Base-by-base conservation (phyloP, 2,797 vertebrate genomes). In the Numenius phaeopus region DNA sequence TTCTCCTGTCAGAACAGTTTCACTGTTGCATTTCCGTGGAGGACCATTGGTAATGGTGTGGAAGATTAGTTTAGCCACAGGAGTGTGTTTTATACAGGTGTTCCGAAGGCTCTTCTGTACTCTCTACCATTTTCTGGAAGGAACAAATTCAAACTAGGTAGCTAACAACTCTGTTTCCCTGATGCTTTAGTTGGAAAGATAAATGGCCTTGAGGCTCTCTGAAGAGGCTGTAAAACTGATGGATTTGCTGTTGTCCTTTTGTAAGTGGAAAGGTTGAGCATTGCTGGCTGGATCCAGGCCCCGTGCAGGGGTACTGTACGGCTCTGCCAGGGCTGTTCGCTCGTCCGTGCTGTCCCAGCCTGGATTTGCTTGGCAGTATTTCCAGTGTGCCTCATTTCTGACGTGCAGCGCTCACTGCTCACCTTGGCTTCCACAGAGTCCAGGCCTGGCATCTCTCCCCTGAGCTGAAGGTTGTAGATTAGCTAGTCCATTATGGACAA, bases 81-180 rank as follows among this genome's bases (percentile, higher is more conserved):
- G 42, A 89, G 19, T 87, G 52, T 65, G 30, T 90, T 95, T 94
- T 83, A 49, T 69, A 57, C 44, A 64, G 77, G 32, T 84, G 30
- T 95, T 96, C 93, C 85, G 89, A 94, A 96, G 80, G 40, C 40
- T 90, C 14, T 89, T 94, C 58, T 87, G 57, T 79, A 44, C 54
- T 87, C 37, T 69, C 23, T 75, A 39, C 50, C 44, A n/a, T 89
- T 90, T 96, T 91, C 50, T 94, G 76, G 71, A 96, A 91, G 52
- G 55, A 92, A 73, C 27, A 79, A 82, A 65, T 96, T 92, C 62
- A 92, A 57, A 73, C 50, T 40, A 71, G 58, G 62, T 87, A 89
- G 57, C 71, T 83, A 94, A 93, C 78, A 34, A 44, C 39, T 92
- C 69, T 7, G 17, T 93, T 88, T 92, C 57, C 59, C 87, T 66